Conservation (phyloP, 2,797 vertebrate genomes). For the Distichodus sexfasciatus region DNA sequence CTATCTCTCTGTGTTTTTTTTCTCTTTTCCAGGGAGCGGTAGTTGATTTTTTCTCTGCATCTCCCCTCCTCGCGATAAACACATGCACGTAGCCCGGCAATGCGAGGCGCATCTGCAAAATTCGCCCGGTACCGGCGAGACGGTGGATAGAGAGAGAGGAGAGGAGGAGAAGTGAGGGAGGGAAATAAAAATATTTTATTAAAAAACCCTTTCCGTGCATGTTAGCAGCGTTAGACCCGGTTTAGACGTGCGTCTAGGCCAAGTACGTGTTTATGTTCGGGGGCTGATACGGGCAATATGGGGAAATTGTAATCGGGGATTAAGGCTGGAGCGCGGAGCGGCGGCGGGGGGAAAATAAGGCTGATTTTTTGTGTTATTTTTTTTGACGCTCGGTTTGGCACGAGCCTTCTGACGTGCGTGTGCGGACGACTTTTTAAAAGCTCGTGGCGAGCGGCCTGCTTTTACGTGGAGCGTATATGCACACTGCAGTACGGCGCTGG, state of each 20-base stretch:
- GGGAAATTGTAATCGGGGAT: slow-evolving; percentile 49
- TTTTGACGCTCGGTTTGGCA: no score
- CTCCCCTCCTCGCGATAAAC: slow-evolving; percentile 65
- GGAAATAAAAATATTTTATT: background rate
- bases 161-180: background rate
- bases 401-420: no score
- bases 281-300: slow-evolving; percentile 26
- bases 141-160: no score
- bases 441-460: slow-evolving; percentile 32
- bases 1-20: slow-evolving; percentile 15
- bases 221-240: slow-evolving; percentile 22
- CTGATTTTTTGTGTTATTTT: slow-evolving; percentile 54
- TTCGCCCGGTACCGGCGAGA: no score
- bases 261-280: slow-evolving; percentile 48
- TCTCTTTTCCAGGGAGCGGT: slow-evolving; percentile 62
- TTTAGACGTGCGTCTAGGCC: slow-evolving; percentile 33
- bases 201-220: slow-evolving; percentile 55
- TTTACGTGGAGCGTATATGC: slow-evolving; percentile 38
- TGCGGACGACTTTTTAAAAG: no score
- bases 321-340: slow-evolving; percentile 51
- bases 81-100: slow-evolving; percentile 54
- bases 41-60: background rate
- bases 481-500: slow-evolving; percentile 39
- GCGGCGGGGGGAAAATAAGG: no score
- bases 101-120: slow-evolving; percentile 64